These are phyloP conservation scores for Procambarus clarkii DNA, from an alignment of 1,140 invertebrate species.

Conservation along the genomic window DNA sequence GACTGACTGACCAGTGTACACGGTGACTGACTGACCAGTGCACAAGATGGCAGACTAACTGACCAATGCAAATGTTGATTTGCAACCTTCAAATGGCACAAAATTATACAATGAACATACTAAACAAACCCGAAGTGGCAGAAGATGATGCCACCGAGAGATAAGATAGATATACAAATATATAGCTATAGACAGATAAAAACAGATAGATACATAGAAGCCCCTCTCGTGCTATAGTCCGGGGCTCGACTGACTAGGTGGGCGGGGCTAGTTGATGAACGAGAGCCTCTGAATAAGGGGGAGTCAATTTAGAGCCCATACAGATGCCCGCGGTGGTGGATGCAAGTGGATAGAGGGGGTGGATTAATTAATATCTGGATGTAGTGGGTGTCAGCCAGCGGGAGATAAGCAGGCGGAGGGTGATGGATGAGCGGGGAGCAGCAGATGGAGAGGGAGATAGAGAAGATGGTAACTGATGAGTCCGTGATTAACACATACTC, in stretches of 20 bases:
- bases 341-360: not conserved
- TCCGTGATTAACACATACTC: not conserved
- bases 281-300: not conserved
- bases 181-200: not conserved
- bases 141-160: no score
- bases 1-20: no score
- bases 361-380: constrained; percentile 14
- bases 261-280: not conserved
- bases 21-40: no score
- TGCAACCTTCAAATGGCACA: no score
- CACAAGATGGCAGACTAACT: no score
- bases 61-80: no score
- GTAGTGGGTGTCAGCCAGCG: not conserved
- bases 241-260: not conserved
- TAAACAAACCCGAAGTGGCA: no score
- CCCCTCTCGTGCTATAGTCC: not conserved
- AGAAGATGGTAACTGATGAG: not conserved
- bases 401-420: not conserved
- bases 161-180: no score
- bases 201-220: not conserved
- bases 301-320: not conserved
- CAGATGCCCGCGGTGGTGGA: not conserved
- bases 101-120: no score
- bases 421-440: not conserved
- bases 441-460: not conserved